Evolutionary conservation across 2,797 vertebrate species (phyloP).

Genomic region (Sebastes hubbsi): DNA sequence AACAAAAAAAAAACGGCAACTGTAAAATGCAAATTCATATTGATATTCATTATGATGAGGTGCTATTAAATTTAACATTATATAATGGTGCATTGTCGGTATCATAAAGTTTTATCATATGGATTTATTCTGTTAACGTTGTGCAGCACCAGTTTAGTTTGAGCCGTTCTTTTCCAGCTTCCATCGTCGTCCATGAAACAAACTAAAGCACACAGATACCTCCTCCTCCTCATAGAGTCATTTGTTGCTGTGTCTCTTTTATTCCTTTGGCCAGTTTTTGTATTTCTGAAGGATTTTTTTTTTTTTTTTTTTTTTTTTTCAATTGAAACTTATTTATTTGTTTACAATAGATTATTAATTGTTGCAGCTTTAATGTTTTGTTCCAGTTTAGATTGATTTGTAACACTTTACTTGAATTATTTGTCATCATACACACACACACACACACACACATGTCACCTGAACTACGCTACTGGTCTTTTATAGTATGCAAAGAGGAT

Average conservation of each 20-base stretch:
- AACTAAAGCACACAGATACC: slow-evolving; percentile 75
- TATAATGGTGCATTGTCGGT: slow-evolving; percentile 12
- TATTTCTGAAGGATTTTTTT: slow-evolving; percentile 74
- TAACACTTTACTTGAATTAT: slow-evolving; percentile 64
- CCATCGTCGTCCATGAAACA: slow-evolving; percentile 18
- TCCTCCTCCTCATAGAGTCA: slow-evolving; percentile 51
- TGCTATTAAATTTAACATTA: slow-evolving; percentile 35
- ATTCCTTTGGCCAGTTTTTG: slow-evolving; percentile 63
- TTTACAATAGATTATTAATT: slow-evolving; percentile 69
- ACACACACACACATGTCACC: background rate
- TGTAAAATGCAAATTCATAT: background rate
- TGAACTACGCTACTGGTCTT: background rate
- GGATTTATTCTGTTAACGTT: slow-evolving; percentile 41
- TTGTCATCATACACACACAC: slow-evolving; percentile 37
- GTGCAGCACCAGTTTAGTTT: slow-evolving; percentile 25
- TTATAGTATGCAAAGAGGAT: background rate
- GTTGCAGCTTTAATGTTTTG: slow-evolving; percentile 65
- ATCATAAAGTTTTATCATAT: slow-evolving; percentile 25
- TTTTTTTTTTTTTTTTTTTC: slow-evolving; percentile 31
- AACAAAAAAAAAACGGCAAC: background rate
- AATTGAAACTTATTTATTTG: slow-evolving; percentile 77
- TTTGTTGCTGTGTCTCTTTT: slow-evolving; percentile 61
- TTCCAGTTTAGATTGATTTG: slow-evolving; percentile 39
- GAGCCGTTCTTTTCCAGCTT: slow-evolving; percentile 9
- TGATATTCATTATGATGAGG: slow-evolving; percentile 2